Conservation (phyloP, 1,140 invertebrate species). For the Drosophila novamexicana region DNA sequence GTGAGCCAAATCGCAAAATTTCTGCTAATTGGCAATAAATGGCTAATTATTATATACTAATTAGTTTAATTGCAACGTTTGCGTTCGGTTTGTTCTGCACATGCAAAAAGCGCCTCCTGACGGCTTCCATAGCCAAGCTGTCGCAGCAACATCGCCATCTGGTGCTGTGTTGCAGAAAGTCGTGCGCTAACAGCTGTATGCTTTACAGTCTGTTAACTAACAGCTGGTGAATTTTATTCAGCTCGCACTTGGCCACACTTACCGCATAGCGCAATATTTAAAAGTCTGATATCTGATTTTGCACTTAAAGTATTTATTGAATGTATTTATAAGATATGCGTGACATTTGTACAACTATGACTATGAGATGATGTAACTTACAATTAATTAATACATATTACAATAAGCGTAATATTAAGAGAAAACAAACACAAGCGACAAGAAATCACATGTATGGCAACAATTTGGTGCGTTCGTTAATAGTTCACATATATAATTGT, state of each 20-base stretch:
- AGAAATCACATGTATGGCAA: slow-evolving; percentile 62
- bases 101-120: slow-evolving; percentile 1
- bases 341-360: slow-evolving; percentile 50
- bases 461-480: slow-evolving; percentile 13
- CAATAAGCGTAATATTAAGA: slow-evolving; percentile 44
- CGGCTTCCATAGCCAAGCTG: background rate
- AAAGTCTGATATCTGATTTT: slow-evolving; percentile 1
- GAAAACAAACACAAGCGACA: slow-evolving; percentile 56
- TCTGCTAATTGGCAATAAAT: slow-evolving; percentile 6
- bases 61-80: slow-evolving; percentile 2
- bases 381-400: slow-evolving; percentile 44
- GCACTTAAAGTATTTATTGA: slow-evolving; percentile 26
- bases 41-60: slow-evolving; percentile 2
- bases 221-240: background rate
- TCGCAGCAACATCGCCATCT: slow-evolving; percentile 21
- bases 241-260: background rate
- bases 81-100: background rate
- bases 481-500: slow-evolving; percentile 11
- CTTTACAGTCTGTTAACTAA: background rate
- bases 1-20: background rate
- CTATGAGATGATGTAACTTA: slow-evolving; percentile 56
- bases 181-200: background rate
- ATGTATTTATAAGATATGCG: slow-evolving; percentile 41
- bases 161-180: background rate
- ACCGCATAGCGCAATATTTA: background rate